Base-by-base conservation (phyloP, 2,888 invertebrate genomes). In the Catocala sponsa region DNA sequence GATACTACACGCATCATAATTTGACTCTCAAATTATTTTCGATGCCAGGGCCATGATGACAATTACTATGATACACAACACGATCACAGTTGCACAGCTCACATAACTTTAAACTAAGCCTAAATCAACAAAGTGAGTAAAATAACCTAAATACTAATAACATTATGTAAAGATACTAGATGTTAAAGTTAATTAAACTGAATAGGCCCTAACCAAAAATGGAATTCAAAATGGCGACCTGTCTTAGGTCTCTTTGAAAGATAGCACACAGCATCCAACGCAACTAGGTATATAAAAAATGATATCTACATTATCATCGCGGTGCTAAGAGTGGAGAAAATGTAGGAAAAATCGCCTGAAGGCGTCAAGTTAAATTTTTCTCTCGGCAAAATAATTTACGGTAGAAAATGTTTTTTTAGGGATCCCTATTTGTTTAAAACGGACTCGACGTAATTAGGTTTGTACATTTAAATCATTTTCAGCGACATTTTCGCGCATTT, bases 321-420 rank as follows among this genome's bases (percentile, higher is more conserved):
- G 42, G 35, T 58, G 33, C 63, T 51, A 12, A 68, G 42, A 68
- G 49, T 59, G 50, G 55, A 38, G 6, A 64, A 70, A 65, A 68
- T 52, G n/a, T 53, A 42, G 44, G 51, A 64, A 65, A 50, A 56
- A 55, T 52, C 15, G 42, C 63, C 61, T 49, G 7, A 38, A 67
- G 74, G 73, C 76, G 61, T 72, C 71, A 68, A 69, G 70, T 63
- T 55, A 57, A 78, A 68, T 63, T 67, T 61, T 74, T 58, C 63
- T 59, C 53, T 41, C 13, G 10, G 53, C 55, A 66, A 73, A 70
- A 78, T 72, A 73, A 76, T 79, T 72, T 70, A 70, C 56, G 4
- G 13, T 33, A 46, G 51, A 59, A 76, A 74, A 73, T 68, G 56
- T 60, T 72, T 69, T 73, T 76, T 68, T 61, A 65, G 46, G 64